These are phyloP conservation scores for Myiagra hebetior DNA, from an alignment of 2,113 vertebrate genomes.

Conservation along the genomic window DNA sequence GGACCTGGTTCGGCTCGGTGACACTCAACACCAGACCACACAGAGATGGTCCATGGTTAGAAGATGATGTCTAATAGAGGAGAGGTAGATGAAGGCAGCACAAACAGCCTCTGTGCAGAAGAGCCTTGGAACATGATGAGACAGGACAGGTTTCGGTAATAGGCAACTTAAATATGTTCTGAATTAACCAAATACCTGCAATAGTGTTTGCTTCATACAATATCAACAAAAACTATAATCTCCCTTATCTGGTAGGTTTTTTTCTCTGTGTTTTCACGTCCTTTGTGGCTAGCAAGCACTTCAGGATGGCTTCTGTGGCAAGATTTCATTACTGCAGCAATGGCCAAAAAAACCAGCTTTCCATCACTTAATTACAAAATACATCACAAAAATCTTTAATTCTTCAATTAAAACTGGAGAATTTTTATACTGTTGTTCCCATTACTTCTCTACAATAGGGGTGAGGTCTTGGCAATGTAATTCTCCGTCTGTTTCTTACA, in stretches of 20 bases:
- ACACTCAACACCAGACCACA: not conserved
- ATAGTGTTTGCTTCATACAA: not conserved
- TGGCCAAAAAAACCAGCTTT: not conserved
- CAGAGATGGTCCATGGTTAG: not conserved
- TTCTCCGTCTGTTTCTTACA: constrained; percentile 27
- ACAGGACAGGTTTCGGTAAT: not conserved
- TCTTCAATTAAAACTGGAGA: not conserved
- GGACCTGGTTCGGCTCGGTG: not conserved
- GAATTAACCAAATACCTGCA: not conserved
- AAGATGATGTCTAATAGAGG: not conserved
- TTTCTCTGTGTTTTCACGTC: not conserved
- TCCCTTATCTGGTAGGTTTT: not conserved
- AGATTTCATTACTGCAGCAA: not conserved
- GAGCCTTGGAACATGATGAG: not conserved
- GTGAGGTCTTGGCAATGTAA: not conserved
- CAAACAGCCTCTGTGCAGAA: not conserved
- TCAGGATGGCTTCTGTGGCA: not conserved
- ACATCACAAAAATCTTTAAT: not conserved
- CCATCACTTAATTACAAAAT: not conserved
- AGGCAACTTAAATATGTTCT: not conserved
- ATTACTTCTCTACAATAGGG: not conserved
- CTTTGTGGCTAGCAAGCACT: not conserved
- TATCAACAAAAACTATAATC: not conserved
- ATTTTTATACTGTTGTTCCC: not conserved
- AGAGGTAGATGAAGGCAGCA: not conserved